Evolutionary conservation across 2,888 invertebrate genomes (phyloP).

Genomic region (Agrochola lychnidis): DNA sequence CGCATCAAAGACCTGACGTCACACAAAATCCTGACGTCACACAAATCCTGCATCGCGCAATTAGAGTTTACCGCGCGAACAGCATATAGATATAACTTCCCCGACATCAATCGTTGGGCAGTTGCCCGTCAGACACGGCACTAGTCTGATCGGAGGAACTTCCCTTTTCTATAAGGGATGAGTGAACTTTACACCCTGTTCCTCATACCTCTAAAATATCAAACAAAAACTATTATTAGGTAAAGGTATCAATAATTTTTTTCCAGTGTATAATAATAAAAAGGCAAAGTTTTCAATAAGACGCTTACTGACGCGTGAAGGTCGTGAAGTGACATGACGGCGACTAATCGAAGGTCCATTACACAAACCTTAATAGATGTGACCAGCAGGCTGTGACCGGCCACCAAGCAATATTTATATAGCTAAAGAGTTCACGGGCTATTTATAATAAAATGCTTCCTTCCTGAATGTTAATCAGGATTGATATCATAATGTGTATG

Average conservation of each 20-base stretch:
- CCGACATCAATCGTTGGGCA: too few species aligned
- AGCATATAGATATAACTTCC: too few species aligned
- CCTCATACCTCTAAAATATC: too few species aligned
- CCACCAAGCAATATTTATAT: neutral
- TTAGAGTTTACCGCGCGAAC: too few species aligned
- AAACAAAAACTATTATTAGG: neutral
- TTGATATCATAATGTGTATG: slow-evolving; percentile 13
- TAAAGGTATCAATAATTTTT: neutral
- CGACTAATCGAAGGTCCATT: slow-evolving; percentile 53
- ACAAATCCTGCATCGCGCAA: too few species aligned
- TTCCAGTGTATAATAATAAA: slow-evolving; percentile 8
- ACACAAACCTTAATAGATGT: slow-evolving; percentile 42
- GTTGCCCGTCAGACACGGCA: too few species aligned
- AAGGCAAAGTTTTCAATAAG: neutral
- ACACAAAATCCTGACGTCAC: too few species aligned
- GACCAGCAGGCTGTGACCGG: slow-evolving; percentile 41
- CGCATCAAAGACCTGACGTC: too few species aligned
- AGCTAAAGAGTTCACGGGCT: neutral
- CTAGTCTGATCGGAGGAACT: too few species aligned
- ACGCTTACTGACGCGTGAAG: slow-evolving; percentile 26
- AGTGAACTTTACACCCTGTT: too few species aligned
- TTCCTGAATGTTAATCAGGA: slow-evolving; percentile 21
- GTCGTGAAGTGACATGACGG: slow-evolving; percentile 26
- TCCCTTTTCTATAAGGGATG: too few species aligned
- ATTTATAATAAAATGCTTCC: slow-evolving; percentile 1